phyloP scores from a whole-genome alignment of 2,888 invertebrate species.

The Chelonus formosanus region DNA sequence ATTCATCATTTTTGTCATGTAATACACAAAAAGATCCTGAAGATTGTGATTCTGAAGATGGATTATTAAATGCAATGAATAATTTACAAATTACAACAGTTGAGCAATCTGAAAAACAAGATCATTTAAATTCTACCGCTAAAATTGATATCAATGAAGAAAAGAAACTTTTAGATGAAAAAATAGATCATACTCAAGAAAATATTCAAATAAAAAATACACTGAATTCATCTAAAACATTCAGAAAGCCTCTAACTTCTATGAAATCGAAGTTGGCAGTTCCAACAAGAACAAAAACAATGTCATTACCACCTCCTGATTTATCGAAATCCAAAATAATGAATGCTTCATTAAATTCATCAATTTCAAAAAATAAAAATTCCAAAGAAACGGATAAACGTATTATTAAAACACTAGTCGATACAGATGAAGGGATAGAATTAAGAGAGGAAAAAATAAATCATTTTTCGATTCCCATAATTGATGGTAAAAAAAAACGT shows the following conservation, averaged over 20 bases:
- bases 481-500: conserved; percentile 30
- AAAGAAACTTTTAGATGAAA: too few species aligned
- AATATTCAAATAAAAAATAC: too few species aligned
- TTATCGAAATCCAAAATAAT: background rate
- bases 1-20: background rate
- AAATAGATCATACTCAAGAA: too few species aligned
- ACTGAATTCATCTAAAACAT: too few species aligned
- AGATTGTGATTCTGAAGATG: background rate
- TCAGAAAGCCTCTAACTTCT: too few species aligned
- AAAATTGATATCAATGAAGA: too few species aligned
- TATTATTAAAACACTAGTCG: conserved; percentile 46
- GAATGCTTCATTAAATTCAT: background rate
- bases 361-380: background rate
- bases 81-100: conserved; percentile 16
- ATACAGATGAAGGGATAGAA: conserved; percentile 44
- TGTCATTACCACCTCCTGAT: too few species aligned
- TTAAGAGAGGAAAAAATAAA: conserved; percentile 51
- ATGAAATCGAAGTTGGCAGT: too few species aligned
- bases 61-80: conserved; percentile 1
- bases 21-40: background rate
- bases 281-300: too few species aligned
- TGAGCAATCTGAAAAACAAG: background rate
- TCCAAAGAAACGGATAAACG: conserved; percentile 31
- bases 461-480: conserved; percentile 51
- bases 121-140: too few species aligned